A percentile compares a stretch with the other conserved stretches of the same genome.
phyloP scores from a whole-genome alignment of 2,113 vertebrate species.

The Gracilinanus agilis region DNA sequence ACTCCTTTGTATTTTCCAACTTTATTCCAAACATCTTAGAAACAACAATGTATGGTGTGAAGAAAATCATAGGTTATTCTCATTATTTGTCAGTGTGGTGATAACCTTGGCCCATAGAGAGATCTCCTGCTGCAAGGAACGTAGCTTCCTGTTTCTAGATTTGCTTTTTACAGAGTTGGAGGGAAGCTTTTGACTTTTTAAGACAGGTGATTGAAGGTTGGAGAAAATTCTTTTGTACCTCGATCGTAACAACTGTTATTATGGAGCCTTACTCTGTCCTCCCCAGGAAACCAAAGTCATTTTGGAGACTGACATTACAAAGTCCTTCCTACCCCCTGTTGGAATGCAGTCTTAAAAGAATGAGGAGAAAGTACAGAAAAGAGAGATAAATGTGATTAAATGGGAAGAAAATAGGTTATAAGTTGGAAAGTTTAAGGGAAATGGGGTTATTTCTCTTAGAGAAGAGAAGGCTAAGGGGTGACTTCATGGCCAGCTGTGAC shows the following conservation, averaged over 20 bases:
- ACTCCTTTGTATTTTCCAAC: conserved; percentile 10
- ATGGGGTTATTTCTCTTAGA: not conserved
- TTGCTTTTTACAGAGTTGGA: conserved; percentile 25
- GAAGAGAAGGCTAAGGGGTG: not conserved
- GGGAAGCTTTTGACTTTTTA: conserved; percentile 28
- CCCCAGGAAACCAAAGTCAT: not conserved
- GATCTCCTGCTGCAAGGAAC: not conserved
- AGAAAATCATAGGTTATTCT: conserved; percentile 42
- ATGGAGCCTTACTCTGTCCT: conserved; percentile 7
- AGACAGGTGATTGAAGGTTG: not conserved
- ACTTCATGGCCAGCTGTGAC: not conserved
- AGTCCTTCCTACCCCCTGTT: conserved; percentile 22
- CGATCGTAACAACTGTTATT: conserved; percentile 19
- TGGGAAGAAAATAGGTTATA: conserved; percentile 15
- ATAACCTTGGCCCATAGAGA: conserved; percentile 34
- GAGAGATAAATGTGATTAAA: not conserved
- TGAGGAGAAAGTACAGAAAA: conserved; percentile 12
- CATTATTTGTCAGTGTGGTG: conserved; percentile 19
- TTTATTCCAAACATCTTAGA: conserved; percentile 52
- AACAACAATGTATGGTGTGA: not conserved
- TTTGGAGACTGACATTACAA: conserved; percentile 16
- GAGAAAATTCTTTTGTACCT: not conserved
- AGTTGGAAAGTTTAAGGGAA: not conserved
- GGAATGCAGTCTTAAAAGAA: conserved; percentile 25
- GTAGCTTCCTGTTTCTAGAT: conserved; percentile 22